phyloP scores from a whole-genome alignment of 1,140 invertebrate genomes.

The Cephus cinctus region DNA sequence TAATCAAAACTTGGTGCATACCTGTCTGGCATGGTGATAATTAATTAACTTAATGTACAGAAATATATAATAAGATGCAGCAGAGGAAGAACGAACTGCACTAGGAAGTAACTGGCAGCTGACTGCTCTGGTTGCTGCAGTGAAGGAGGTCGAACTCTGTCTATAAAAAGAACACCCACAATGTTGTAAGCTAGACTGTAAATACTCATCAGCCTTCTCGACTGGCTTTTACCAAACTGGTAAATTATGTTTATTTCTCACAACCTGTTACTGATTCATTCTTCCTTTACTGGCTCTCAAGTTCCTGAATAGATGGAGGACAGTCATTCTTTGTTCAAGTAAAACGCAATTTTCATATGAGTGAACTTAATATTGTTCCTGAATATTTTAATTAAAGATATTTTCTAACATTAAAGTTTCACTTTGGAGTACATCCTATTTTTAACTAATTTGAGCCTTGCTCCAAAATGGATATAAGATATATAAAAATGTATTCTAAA shows the following conservation, averaged over 20 bases:
- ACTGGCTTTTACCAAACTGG: conserved; percentile 29
- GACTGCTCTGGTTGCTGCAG: conserved; percentile 30
- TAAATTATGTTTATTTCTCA: conserved; percentile 25
- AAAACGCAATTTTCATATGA: conserved; percentile 11
- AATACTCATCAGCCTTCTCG: conserved; percentile 24
- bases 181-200: conserved; percentile 22
- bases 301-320: conserved; percentile 16
- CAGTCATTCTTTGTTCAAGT: conserved; percentile 16
- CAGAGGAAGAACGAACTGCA: too few species aligned
- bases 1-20: too few species aligned
- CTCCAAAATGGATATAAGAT: neutral
- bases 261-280: conserved; percentile 29
- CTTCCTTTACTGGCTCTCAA: conserved; percentile 9
- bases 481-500: neutral
- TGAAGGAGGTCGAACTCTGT: conserved; percentile 45
- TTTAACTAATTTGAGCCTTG: neutral
- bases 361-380: neutral
- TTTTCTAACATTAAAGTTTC: conserved; percentile 1
- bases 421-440: neutral
- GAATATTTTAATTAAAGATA: neutral
- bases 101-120: conserved; percentile 28
- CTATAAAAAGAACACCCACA: conserved; percentile 52
- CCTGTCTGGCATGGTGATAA: too few species aligned
- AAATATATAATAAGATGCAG: too few species aligned
- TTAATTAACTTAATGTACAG: too few species aligned